Base-by-base conservation (phyloP, 2,113 vertebrate species). In the Heptranchias perlo region DNA sequence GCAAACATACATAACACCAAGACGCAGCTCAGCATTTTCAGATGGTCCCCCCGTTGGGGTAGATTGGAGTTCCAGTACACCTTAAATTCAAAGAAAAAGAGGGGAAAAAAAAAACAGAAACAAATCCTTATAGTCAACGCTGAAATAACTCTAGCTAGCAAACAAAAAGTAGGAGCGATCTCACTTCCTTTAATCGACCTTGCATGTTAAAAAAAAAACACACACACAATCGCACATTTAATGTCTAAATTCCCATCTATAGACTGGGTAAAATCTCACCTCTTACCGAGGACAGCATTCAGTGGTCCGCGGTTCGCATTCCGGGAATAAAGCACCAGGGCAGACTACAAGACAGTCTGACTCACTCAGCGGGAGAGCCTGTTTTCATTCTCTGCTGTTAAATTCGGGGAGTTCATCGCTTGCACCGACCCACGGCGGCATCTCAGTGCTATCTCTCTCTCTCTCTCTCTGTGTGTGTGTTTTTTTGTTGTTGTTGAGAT, bases 21-120 rank as follows among this genome's bases (percentile, higher is more conserved):
- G 97, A 98, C 97, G 97, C 99, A 97, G 98, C 98, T 99, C 98
- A 99, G 98, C 99, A 99, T 99, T 97, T 99, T 99, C 98, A 98
- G 96, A 97, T 97, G 97, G 97, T 97, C 97, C 11, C 35, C 39
- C 31, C 16, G 13, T 49, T 58, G 52, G 89, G 39, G 82, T 10
- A 28, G 76, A 82, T 21, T 25, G 52, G 47, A 94, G 62, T 44
- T 94, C n/a, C 92, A 65, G 0, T n/a, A 1, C 18, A 94, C n/a
- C 92, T 94, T 21, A 65, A 21, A 47, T 94, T 54, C 16, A 47
- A 47, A 14, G 39, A 31, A 8, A 47, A 1, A 25, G n/a, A 18
- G 39, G 18, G 44, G 4, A 7, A 13, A 31, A 28, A 13, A 31
- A 28, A 49, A 18, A 62, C 58, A 18, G 35, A 35, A 18, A 62